Percentiles rank a stretch among this genome's conserved stretches.
These are phyloP conservation scores for Amphimedon queenslandica DNA, from an alignment of 37 sponge, comb jelly and placozoan species.

Conservation along the genomic window DNA sequence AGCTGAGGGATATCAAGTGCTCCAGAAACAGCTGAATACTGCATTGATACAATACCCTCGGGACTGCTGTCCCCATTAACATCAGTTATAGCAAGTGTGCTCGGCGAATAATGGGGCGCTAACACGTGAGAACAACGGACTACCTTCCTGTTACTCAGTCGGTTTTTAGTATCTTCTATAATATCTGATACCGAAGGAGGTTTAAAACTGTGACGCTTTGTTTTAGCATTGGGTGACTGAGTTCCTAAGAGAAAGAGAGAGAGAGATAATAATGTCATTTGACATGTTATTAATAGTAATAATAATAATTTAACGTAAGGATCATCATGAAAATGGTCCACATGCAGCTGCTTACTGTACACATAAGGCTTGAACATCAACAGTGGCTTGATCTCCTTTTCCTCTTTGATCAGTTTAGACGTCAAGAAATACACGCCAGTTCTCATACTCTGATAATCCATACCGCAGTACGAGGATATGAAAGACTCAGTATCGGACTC, in stretches of 20 bases:
- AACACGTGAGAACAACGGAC: constrained; percentile 10
- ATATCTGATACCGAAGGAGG: too few relatives aligned
- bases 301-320: not conserved
- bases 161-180: not conserved
- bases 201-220: not conserved
- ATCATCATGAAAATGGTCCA: not conserved
- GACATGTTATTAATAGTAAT: not conserved
- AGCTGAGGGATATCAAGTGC: not conserved
- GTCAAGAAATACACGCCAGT: constrained; percentile 41
- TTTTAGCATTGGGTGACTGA: not conserved
- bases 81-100: constrained; percentile 16
- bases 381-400: constrained; percentile 26
- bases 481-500: constrained; percentile 25
- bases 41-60: not conserved
- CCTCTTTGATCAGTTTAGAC: constrained; percentile 22
- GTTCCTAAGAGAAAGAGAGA: not conserved
- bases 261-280: not conserved
- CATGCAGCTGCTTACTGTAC: constrained; percentile 28
- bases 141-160: not conserved
- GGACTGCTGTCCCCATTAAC: constrained; percentile 8
- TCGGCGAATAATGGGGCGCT: not conserved
- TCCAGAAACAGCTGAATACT: not conserved
- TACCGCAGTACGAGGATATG: constrained; percentile 33
- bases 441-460: not conserved
- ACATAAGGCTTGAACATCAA: constrained; percentile 14